Percentiles rank a stretch among this genome's conserved stretches.
Conservation (phyloP, 1,140 invertebrate genomes). For the Propsilocerus akamusi region DNA sequence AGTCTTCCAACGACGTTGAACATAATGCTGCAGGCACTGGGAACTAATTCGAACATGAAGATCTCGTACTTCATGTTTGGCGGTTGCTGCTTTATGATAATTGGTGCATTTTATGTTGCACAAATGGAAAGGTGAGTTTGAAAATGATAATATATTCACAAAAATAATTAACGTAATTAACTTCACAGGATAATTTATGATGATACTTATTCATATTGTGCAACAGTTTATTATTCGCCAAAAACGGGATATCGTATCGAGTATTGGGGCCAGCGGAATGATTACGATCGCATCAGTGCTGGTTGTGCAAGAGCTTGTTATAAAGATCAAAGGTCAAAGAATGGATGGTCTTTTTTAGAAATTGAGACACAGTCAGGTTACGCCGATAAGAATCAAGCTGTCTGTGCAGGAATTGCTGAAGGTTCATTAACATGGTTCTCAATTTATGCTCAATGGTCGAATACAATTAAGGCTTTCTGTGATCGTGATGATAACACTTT, state of each 20-base stretch:
- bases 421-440: conserved; percentile 63
- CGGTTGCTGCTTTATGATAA: conserved; percentile 40
- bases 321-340: conserved; percentile 39
- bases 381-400: conserved; percentile 62
- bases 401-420: conserved; percentile 76
- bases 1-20: neutral
- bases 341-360: conserved; percentile 61
- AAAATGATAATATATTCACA: neutral
- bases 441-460: conserved; percentile 60
- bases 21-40: neutral
- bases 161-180: conserved; percentile 3
- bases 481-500: conserved; percentile 30
- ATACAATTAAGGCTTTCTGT: conserved; percentile 49
- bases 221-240: conserved; percentile 46
- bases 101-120: conserved; percentile 42
- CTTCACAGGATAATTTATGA: conserved; percentile 40
- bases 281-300: conserved; percentile 34
- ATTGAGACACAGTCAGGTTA: conserved; percentile 51
- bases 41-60: neutral
- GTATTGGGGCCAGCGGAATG: conserved; percentile 57
- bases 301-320: conserved; percentile 52
- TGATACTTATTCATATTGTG: conserved; percentile 42
- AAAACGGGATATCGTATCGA: conserved; percentile 46
- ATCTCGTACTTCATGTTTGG: conserved; percentile 33
- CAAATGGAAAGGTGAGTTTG: conserved; percentile 39